Conservation (phyloP, 2,113 vertebrate genomes). For the Tauraco erythrolophus region DNA sequence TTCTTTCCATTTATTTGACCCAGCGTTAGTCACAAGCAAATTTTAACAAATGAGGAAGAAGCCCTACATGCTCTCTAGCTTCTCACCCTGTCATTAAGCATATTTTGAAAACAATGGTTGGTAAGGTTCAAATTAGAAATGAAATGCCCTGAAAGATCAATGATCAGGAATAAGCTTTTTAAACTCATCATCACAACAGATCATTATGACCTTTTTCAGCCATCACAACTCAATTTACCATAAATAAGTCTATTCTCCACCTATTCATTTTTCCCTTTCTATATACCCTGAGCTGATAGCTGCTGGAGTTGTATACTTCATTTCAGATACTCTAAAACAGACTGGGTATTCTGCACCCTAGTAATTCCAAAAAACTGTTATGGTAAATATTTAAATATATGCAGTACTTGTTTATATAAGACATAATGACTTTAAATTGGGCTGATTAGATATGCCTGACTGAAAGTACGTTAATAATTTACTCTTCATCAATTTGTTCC, state of each 20-base stretch:
- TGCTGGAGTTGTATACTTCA: background rate
- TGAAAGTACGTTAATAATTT: slow-evolving; percentile 21
- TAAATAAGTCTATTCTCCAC: background rate
- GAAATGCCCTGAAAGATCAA: background rate
- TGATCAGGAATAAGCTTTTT: background rate
- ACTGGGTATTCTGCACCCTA: background rate
- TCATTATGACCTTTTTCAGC: background rate
- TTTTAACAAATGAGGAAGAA: background rate
- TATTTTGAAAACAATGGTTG: background rate
- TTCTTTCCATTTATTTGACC: background rate
- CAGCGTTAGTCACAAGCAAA: background rate
- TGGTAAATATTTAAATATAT: slow-evolving; percentile 39
- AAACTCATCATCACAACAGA: background rate
- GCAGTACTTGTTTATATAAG: slow-evolving; percentile 26
- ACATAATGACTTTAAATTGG: slow-evolving; percentile 23
- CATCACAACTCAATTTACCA: background rate
- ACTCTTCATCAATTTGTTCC: slow-evolving; percentile 28
- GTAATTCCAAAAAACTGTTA: background rate
- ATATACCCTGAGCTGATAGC: background rate
- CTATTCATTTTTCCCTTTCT: background rate
- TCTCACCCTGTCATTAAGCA: background rate
- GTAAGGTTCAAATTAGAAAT: background rate
- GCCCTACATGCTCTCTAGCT: background rate
- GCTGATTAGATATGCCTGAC: slow-evolving; percentile 26
- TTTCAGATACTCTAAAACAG: background rate